These are phyloP conservation scores for Lampris megalopsis DNA, from an alignment of 2,113 vertebrate species.

Conservation along the genomic window DNA sequence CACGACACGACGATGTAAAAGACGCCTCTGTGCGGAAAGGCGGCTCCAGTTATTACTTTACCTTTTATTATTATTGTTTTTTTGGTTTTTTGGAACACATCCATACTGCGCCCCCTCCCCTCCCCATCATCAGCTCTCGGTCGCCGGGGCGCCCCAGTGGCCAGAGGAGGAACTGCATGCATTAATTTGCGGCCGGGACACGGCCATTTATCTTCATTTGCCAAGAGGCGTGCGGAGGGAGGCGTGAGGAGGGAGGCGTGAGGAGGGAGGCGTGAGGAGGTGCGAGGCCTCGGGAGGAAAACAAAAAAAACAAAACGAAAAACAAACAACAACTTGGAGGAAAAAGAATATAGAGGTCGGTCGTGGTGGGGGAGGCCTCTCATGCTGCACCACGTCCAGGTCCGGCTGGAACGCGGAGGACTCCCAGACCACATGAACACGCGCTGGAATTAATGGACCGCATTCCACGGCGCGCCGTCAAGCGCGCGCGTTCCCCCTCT, in stretches of 20 bases:
- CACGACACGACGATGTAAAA: too few species aligned
- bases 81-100: slow-evolving; percentile 27
- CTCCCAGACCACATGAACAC: too few species aligned
- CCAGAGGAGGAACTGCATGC: slow-evolving; percentile 79
- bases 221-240: slow-evolving; percentile 65
- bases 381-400: too few species aligned
- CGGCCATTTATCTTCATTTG: slow-evolving; percentile 83
- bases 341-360: too few species aligned
- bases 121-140: slow-evolving; percentile 61
- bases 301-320: too few species aligned
- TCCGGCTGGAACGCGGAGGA: too few species aligned
- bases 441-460: too few species aligned
- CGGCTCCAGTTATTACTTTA: slow-evolving; percentile 56
- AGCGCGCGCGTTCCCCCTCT: too few species aligned
- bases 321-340: too few species aligned
- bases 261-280: slow-evolving; percentile 48
- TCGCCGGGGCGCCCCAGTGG: slow-evolving; percentile 73
- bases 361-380: too few species aligned
- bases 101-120: background rate
- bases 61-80: slow-evolving; percentile 27
- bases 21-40: slow-evolving; percentile 60
- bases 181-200: slow-evolving; percentile 76
- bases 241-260: slow-evolving; percentile 64
- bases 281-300: slow-evolving; percentile 28
- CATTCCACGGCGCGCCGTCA: too few species aligned